Evolutionary conservation across 2,888 invertebrate species (phyloP).

Genomic region (Byasa hedistus): DNA sequence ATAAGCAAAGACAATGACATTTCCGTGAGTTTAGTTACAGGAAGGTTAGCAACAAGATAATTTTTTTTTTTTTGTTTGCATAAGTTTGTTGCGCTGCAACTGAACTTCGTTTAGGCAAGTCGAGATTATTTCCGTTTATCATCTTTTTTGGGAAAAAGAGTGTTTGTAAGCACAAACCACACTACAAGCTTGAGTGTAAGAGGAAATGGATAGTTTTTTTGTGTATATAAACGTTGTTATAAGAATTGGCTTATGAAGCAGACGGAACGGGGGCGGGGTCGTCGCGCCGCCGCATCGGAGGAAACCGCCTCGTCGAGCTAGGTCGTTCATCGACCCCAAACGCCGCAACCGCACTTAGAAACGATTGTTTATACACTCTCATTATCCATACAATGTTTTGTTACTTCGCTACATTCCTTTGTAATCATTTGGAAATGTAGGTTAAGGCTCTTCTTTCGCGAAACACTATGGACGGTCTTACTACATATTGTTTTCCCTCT

Average conservation of each 20-base stretch:
- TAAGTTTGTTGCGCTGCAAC: too few species aligned
- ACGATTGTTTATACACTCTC: slow-evolving; percentile 68
- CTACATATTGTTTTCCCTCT: slow-evolving; percentile 39
- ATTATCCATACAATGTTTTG: slow-evolving; percentile 72
- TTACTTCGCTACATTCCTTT: slow-evolving; percentile 76
- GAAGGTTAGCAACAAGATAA: too few species aligned
- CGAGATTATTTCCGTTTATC: too few species aligned
- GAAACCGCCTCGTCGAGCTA: slow-evolving; percentile 54
- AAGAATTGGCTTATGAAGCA: slow-evolving; percentile 23
- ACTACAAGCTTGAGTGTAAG: background rate
- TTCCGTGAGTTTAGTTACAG: too few species aligned
- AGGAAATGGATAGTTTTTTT: background rate
- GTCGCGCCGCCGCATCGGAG: slow-evolving; percentile 24
- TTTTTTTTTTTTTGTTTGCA: too few species aligned
- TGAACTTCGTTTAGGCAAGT: too few species aligned
- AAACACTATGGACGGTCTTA: slow-evolving; percentile 40
- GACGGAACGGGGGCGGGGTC: slow-evolving; percentile 30
- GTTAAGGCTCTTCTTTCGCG: slow-evolving; percentile 70
- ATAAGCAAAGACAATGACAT: too few species aligned
- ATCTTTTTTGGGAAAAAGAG: too few species aligned
- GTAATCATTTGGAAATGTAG: slow-evolving; percentile 71
- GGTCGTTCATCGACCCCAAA: slow-evolving; percentile 75
- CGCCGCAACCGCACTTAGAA: slow-evolving; percentile 38
- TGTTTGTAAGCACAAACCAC: background rate
- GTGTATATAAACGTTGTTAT: slow-evolving; percentile 23